Base-by-base conservation (phyloP, 2,797 vertebrate species). In the Pseudochirops cupreus region DNA sequence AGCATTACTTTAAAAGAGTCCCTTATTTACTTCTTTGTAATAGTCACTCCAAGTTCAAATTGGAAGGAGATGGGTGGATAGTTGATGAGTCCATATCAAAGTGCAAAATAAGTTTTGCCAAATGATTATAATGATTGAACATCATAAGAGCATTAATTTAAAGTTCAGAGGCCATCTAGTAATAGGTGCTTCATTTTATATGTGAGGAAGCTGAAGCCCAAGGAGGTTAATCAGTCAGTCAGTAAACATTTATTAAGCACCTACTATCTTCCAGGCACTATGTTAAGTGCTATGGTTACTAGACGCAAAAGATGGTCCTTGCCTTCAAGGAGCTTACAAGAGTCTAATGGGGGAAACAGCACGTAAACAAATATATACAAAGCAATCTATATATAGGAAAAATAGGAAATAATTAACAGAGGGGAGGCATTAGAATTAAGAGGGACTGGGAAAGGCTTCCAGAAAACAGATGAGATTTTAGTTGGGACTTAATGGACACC, bases 21-120 rank as follows among this genome's bases (percentile, higher is more conserved):
- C 52, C 59, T 67, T 90, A 0, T 82, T 82, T 82, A 4, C 55
- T 46, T 93, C 67, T 46, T 82, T 62, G 7, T 2, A 82, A 24
- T 74, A 82, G 33, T 82, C 9, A 82, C 74, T 82, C 21, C n/a
- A 10, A 26, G 6, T 82, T 82, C 18, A 28, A 29, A 39, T 21
- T 52, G 89, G 62, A n/a, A 52, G 54, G 31, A 31, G 67, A 24
- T 26, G 13, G 92, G 90, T 67, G n/a, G 29, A 67, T 58, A 53
- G 56, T 62, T 54, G 7, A 94, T 93, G 7, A 94, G 52, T 87
- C 53, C 57, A 90, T 56, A n/a, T 74, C 67, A 56, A 92, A 92
- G 14, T 52, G 4, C 12, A 6, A 93, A 87, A 91, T 82, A 92
- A 74, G 50, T 18, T 94, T 94, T 87, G 39, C 59, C 74, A 10